A percentile compares a stretch with the other conserved stretches of the same genome.
phyloP scores from a whole-genome alignment of 35 echinoderm and acorn worm genomes.

The Heliocidaris tuberculata region DNA sequence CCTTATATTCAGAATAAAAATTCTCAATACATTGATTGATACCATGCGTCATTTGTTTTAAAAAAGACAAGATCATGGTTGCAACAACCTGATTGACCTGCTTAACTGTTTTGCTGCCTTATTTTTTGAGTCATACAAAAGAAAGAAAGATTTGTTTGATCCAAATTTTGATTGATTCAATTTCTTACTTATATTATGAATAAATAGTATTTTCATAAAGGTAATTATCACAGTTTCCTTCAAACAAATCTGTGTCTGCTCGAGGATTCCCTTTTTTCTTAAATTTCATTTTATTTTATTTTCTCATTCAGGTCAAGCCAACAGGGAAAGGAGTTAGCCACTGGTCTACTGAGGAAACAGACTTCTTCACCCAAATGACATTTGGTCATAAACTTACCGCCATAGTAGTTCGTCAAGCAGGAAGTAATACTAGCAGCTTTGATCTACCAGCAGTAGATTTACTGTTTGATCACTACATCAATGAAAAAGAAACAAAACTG shows the following conservation, averaged over 20 bases:
- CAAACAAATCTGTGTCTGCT: neutral
- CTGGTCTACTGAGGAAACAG: neutral
- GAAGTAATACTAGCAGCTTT: neutral
- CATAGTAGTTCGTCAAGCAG: neutral
- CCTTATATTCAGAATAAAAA: no score
- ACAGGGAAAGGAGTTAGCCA: neutral
- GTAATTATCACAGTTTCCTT: neutral
- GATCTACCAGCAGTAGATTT: slow-evolving; percentile 16
- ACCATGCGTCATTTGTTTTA: no score
- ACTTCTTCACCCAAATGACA: slow-evolving; percentile 24
- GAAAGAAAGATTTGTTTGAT: no score
- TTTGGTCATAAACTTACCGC: neutral
- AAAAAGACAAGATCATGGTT: no score
- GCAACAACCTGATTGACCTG: no score
- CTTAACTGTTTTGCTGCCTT: no score
- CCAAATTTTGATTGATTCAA: neutral
- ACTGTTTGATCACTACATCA: slow-evolving; percentile 11
- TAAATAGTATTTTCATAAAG: neutral
- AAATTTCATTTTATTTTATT: neutral
- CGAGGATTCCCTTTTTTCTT: neutral
- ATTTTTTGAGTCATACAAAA: no score
- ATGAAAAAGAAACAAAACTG: neutral
- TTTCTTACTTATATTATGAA: neutral
- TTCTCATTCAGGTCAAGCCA: slow-evolving; percentile 26
- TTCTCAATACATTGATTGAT: no score